phyloP scores from a whole-genome alignment of 1,140 invertebrate species.

The Sitophilus oryzae region DNA sequence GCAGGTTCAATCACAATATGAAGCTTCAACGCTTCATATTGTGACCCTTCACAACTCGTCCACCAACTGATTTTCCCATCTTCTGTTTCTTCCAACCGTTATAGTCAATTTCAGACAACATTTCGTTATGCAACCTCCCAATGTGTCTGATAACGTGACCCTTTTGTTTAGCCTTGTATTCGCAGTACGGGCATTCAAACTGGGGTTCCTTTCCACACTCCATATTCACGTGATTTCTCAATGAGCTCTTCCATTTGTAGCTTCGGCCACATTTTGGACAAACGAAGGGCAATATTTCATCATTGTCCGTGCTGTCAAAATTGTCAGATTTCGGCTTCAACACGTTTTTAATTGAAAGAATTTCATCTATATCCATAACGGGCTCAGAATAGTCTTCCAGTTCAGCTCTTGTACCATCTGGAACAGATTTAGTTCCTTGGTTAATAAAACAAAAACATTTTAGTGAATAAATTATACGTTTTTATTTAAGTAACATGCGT shows the following conservation, averaged over 20 bases:
- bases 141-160: slow-evolving; percentile 78
- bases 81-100: no score
- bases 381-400: no score
- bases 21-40: background rate
- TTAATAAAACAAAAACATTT: no score
- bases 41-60: background rate
- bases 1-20: no score
- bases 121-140: slow-evolving; percentile 65
- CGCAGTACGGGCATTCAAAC: slow-evolving; percentile 73
- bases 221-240: slow-evolving; percentile 77
- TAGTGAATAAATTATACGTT: no score
- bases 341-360: no score
- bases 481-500: no score
- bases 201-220: slow-evolving; percentile 78
- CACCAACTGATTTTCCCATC: background rate
- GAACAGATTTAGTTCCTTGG: no score
- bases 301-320: no score
- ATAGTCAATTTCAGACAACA: background rate
- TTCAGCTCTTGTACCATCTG: no score
- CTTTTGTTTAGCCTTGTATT: slow-evolving; percentile 75
- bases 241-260: slow-evolving; percentile 53
- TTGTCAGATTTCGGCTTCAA: background rate
- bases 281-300: background rate
- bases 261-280: slow-evolving; percentile 8
- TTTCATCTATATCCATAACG: no score